A percentile compares a stretch with the other conserved stretches of the same genome.
Evolutionary conservation across 2,888 invertebrate species (phyloP).

Genomic region (Leptopilina drosophilae): DNA sequence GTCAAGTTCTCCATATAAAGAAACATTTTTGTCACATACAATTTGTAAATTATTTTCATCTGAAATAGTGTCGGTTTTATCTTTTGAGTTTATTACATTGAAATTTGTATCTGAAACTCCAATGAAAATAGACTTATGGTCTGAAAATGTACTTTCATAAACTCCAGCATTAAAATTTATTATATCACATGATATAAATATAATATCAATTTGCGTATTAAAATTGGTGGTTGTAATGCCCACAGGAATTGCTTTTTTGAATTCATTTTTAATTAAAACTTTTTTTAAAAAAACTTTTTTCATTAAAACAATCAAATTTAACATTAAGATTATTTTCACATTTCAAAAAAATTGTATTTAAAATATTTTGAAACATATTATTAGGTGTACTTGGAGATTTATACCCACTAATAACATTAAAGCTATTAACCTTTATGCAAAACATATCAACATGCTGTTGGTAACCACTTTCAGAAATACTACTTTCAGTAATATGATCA

Average conservation of each 20-base stretch:
- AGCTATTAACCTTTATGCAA: not conserved
- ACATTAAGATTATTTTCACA: not conserved
- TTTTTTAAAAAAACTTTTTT: not conserved
- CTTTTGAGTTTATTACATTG: too few relatives aligned
- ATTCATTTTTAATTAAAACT: not conserved
- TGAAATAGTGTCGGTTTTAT: too few relatives aligned
- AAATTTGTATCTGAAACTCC: not conserved
- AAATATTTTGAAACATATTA: not conserved
- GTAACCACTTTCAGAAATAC: not conserved
- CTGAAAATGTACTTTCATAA: not conserved
- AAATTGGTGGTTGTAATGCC: not conserved
- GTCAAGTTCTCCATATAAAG: too few relatives aligned
- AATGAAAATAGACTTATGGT: not conserved
- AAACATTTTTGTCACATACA: too few relatives aligned
- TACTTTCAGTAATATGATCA: not conserved
- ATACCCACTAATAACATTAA: not conserved
- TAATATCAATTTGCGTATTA: not conserved
- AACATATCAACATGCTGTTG: slow-evolving; percentile 2
- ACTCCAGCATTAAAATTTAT: not conserved
- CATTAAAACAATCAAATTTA: not conserved
- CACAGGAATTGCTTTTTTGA: not conserved
- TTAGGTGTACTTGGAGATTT: not conserved
- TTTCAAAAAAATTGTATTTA: not conserved
- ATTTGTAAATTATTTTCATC: too few relatives aligned
- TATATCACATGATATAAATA: not conserved